Conservation (phyloP, 2,888 invertebrate species). For the Graphium colonna region DNA sequence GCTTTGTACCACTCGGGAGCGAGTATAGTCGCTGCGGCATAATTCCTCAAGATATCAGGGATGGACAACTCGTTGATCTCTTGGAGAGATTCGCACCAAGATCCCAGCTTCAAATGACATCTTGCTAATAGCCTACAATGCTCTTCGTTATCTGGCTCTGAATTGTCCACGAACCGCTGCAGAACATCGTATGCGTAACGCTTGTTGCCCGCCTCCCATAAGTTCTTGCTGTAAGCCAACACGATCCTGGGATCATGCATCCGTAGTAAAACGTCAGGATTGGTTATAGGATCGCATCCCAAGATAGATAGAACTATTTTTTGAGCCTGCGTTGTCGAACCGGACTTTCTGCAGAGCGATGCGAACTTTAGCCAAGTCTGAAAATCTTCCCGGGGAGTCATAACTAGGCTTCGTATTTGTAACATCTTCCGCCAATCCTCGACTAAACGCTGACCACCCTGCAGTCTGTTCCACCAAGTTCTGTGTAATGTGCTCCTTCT, state of each 20-base stretch:
- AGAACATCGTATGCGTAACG: conserved; percentile 88
- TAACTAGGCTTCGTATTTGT: conserved; percentile 95
- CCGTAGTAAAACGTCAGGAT: conserved; percentile 85
- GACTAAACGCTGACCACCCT: conserved; percentile 95
- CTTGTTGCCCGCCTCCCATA: conserved; percentile 92
- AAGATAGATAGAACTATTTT: conserved; percentile 93
- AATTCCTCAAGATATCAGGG: conserved; percentile 86
- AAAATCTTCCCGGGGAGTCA: conserved; percentile 95
- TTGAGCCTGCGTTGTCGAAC: conserved; percentile 91
- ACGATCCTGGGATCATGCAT: conserved; percentile 91
- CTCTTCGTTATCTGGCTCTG: conserved; percentile 73
- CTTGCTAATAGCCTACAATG: conserved; percentile 83
- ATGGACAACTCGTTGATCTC: conserved; percentile 91
- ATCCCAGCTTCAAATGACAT: conserved; percentile 95
- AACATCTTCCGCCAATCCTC: conserved; percentile 99
- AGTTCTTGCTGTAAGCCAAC: conserved; percentile 96
- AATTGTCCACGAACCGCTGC: conserved; percentile 85
- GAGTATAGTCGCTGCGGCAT: conserved; percentile 89
- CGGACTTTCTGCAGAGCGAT: conserved; percentile 96
- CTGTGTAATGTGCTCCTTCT: conserved; percentile 87
- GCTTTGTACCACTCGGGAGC: conserved; percentile 97
- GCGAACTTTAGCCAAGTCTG: conserved; percentile 98
- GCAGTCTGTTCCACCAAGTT: conserved; percentile 97
- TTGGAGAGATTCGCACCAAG: conserved; percentile 95
- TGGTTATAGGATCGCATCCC: conserved; percentile 88